Base-by-base conservation (phyloP, 2,888 invertebrate species). In the Oxyteleia sp. region DNA sequence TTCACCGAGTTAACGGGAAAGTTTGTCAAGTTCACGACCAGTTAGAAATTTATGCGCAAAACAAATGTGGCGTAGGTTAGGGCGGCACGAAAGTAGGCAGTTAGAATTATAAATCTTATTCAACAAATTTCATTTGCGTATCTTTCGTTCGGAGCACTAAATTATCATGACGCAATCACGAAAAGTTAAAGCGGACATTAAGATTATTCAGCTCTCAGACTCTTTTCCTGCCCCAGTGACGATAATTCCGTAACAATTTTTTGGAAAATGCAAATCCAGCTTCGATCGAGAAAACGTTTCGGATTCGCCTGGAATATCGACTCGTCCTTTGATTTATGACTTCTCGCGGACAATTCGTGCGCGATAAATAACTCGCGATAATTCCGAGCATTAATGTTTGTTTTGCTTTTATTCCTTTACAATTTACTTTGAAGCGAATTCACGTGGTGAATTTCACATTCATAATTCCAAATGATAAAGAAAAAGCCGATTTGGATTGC, bases 21-120 rank as follows among this genome's bases (percentile, higher is more conserved):
- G 64, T 68, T 74, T 68, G 74, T 53, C 74, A 81, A 74, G 75
- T 82, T 82, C 63, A 75, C 53, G 80, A 74, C 63, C 79, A 64
- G 63, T 61, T 71, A 55, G 64, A 53, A 71, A 79, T 71, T 79
- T 71, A 79, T 79, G 71, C 23, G 29, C 64, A 32, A 63, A 55
- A 64, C 61, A 71, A 79, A 63, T 64, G 38, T 63, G 55, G 23
- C 61, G 49, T 71, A 57, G 64, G 79, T 63, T 64, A 63, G 23
- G 71, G 64, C 16, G 29, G 35, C 38, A 45, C 35, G 35, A 41
- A 57, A 38, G 10, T 23, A 45, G 64, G 20, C 61, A 38, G 18
- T 8, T 20, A 20, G 71, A 79, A 71, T 57, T 45, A 79, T 79
- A 69, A 79, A 63, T 79, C 55, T 64, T 64, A 38, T 57, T 53